Conservation (phyloP, 2,888 invertebrate genomes). For the Andrena bicolor region DNA sequence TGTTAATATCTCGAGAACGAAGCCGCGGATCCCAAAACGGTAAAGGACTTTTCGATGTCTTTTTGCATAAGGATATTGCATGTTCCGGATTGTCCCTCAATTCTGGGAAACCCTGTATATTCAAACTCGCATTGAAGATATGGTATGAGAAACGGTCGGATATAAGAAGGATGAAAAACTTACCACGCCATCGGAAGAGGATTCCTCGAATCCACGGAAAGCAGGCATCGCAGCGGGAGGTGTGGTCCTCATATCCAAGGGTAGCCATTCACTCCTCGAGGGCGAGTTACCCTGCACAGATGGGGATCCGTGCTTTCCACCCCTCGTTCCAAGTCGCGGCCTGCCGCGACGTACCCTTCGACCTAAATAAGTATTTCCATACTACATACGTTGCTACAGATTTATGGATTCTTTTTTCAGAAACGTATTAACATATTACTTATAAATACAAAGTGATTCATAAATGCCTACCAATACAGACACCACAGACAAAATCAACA, state of each 20-base stretch:
- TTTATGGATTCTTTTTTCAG: neutral
- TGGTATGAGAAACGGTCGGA: neutral
- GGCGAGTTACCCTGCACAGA: constrained; percentile 81
- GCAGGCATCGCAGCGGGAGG: constrained; percentile 82
- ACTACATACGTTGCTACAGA: constrained; percentile 5
- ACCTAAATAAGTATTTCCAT: constrained; percentile 65
- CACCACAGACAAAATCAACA: no score
- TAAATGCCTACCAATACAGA: no score
- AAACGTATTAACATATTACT: neutral
- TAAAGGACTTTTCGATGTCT: no score
- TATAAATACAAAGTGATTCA: neutral
- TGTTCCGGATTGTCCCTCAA: no score
- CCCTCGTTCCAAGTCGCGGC: constrained; percentile 82
- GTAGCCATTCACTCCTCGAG: constrained; percentile 82
- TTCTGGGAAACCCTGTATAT: neutral
- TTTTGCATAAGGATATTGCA: no score
- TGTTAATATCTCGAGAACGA: no score
- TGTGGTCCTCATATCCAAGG: constrained; percentile 83
- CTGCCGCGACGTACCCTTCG: constrained; percentile 83
- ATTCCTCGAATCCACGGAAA: constrained; percentile 82
- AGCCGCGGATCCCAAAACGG: no score
- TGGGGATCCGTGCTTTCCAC: constrained; percentile 78
- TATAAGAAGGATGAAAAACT: constrained; percentile 55
- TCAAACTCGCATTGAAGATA: neutral
- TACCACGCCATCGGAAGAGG: constrained; percentile 82